Percentiles rank a stretch among this genome's conserved stretches.
phyloP scores from a whole-genome alignment of 2,888 invertebrate species.

The Synanthedon andrenaeformis region DNA sequence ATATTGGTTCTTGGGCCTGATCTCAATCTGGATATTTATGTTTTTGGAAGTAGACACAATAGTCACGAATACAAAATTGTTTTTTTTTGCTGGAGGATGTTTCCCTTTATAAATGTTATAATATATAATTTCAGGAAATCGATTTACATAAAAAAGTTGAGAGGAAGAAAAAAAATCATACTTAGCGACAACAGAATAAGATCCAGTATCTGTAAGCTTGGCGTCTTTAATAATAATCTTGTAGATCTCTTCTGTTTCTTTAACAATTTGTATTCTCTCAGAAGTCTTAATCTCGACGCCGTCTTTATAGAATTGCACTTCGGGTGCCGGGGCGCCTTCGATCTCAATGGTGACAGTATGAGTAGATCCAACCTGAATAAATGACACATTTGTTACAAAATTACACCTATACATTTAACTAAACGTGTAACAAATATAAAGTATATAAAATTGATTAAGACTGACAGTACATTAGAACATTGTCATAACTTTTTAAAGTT shows the following conservation, averaged over 20 bases:
- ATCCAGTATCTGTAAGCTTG: conserved; percentile 83
- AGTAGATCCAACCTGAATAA: conserved; percentile 69
- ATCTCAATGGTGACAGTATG: conserved; percentile 85
- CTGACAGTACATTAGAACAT: neutral
- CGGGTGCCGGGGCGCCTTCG: conserved; percentile 85
- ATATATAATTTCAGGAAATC: too few relatives aligned
- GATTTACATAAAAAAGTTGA: too few relatives aligned
- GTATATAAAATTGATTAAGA: neutral
- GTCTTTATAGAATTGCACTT: conserved; percentile 88
- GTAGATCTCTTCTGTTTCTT: conserved; percentile 77
- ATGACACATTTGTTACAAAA: neutral
- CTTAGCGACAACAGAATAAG: conserved; percentile 87
- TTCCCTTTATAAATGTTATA: too few relatives aligned
- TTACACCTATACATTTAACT: neutral
- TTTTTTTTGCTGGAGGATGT: too few relatives aligned
- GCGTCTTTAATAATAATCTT: conserved; percentile 78
- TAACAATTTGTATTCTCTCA: conserved; percentile 78
- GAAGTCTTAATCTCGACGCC: conserved; percentile 81
- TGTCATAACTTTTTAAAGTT: neutral
- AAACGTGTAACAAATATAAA: neutral
- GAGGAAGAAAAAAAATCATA: conserved; percentile 8
- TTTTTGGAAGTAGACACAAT: too few relatives aligned
- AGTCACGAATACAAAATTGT: too few relatives aligned
- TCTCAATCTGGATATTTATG: too few relatives aligned
- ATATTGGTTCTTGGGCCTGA: too few relatives aligned